Evolutionary conservation across 2,888 invertebrate genomes (phyloP).

Genomic region (Trissolcus japonicus): DNA sequence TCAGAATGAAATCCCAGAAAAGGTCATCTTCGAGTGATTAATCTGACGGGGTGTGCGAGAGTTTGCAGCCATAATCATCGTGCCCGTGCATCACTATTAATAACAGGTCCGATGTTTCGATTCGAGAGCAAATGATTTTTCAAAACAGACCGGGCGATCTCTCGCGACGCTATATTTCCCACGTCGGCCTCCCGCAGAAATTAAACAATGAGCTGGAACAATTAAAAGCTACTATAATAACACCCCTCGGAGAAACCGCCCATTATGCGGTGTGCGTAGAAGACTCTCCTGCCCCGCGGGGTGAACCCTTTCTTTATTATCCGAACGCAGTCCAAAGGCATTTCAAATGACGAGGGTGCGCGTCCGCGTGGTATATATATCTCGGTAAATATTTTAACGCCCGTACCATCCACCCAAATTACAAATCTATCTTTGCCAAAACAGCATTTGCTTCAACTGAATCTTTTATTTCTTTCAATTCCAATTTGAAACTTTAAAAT

Average conservation of each 20-base stretch:
- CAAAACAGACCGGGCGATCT: slow-evolving; percentile 14
- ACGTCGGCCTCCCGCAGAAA: slow-evolving; percentile 59
- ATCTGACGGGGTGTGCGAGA: slow-evolving; percentile 13
- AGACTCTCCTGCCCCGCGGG: slow-evolving; percentile 57
- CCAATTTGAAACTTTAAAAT: too few relatives aligned
- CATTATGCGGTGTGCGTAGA: slow-evolving; percentile 63
- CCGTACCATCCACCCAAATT: slow-evolving; percentile 72
- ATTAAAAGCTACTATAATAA: slow-evolving; percentile 72
- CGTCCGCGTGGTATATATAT: slow-evolving; percentile 66
- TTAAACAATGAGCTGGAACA: slow-evolving; percentile 64
- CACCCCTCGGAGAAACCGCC: slow-evolving; percentile 67
- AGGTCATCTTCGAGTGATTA: slow-evolving; percentile 27
- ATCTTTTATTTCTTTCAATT: too few relatives aligned
- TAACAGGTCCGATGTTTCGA: slow-evolving; percentile 47
- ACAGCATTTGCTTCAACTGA: too few relatives aligned
- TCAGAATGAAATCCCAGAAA: slow-evolving; percentile 3
- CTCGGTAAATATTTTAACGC: slow-evolving; percentile 70
- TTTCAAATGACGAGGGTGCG: slow-evolving; percentile 70
- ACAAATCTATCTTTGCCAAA: slow-evolving; percentile 61
- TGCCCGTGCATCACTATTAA: slow-evolving; percentile 33
- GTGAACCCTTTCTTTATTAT: slow-evolving; percentile 58
- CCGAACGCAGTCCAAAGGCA: slow-evolving; percentile 57
- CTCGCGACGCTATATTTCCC: slow-evolving; percentile 59
- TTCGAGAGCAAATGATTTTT: slow-evolving; percentile 48
- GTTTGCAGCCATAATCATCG: slow-evolving; percentile 25